Percentiles rank a stretch among this genome's conserved stretches.
Evolutionary conservation across 2,113 vertebrate genomes (phyloP).

Genomic region (Azemiops feae): DNA sequence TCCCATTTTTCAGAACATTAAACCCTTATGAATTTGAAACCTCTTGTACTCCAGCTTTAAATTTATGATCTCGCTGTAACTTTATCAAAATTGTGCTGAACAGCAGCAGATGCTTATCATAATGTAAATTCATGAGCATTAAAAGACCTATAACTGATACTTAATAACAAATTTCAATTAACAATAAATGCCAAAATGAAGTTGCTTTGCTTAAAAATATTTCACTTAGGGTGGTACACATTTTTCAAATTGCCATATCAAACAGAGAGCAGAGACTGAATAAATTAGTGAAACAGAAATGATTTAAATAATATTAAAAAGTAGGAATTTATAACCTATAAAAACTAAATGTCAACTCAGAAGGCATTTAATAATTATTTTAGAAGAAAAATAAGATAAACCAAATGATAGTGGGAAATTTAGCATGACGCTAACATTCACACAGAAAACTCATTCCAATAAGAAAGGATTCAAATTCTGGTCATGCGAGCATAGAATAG

Average conservation of each 20-base stretch:
- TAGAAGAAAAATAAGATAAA: conserved; percentile 31
- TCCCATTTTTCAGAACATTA: conserved; percentile 28
- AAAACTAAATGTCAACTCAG: conserved; percentile 48
- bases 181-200: conserved; percentile 66
- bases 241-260: conserved; percentile 54
- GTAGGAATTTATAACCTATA: conserved; percentile 53
- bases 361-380: conserved; percentile 37
- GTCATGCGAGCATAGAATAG: neutral
- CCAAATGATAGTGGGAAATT: conserved; percentile 12
- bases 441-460: neutral
- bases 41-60: conserved; percentile 36
- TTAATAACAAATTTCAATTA: conserved; percentile 69
- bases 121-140: conserved; percentile 63
- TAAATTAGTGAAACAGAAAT: conserved; percentile 38
- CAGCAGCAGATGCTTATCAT: conserved; percentile 71
- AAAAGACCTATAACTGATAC: conserved; percentile 59
- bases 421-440: conserved; percentile 28
- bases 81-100: conserved; percentile 44
- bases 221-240: conserved; percentile 44
- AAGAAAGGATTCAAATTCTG: conserved; percentile 16
- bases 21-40: conserved; percentile 34
- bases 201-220: conserved; percentile 55
- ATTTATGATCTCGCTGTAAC: conserved; percentile 49
- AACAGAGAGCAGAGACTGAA: conserved; percentile 19
- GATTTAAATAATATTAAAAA: conserved; percentile 48